Base-by-base conservation (phyloP, 1,140 invertebrate genomes). In the Drosophila bocqueti region DNA sequence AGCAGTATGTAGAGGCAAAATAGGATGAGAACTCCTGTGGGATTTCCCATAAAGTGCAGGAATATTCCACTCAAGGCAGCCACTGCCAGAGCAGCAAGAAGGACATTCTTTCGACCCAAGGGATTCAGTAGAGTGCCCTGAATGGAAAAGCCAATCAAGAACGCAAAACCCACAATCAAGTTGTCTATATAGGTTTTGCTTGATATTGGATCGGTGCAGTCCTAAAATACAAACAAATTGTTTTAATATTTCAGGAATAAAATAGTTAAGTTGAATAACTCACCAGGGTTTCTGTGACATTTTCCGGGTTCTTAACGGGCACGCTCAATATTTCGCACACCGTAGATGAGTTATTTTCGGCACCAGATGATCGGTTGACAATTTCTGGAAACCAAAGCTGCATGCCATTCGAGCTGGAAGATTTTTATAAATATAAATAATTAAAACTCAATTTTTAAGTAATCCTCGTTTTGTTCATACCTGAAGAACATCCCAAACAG, bases 321-420 rank as follows among this genome's bases (percentile, higher is more conserved):
- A 74, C 80, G 13, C 55, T 80, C 8, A 92, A 61, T 52, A 90
- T 81, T 62, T 89, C 76, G 43, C 91, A 92, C 5, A 92, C 82
- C 2, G 91, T 92, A 1, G 76, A 77, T 6, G 68, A 75, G 31
- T 76, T 78, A 10, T 58, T 66, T 59, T 65, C 68, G 3, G 58
- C 34, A 13, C 69, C 80, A 4, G 90, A 80, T 1, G 92, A 79
- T 50, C 92, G 91, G 49, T 93, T 93, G 3, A 93, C 85, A 66
- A 93, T 93, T 61, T 93, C 92, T 3, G 93, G 93, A 78, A 92
- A 93, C 93, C 93, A 93, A 21, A 93, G 59, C 24, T 93, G 83
- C 80, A 93, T 85, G 21, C 93, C 93, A 36, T 86, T 86, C 9
- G 93, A 93, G 10, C 91, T 91, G 16, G 15, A 21, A 38, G 1